A percentile compares a stretch with the other conserved stretches of the same genome.
Conservation (phyloP, 2,888 invertebrate species). For the Cephus runcator region DNA sequence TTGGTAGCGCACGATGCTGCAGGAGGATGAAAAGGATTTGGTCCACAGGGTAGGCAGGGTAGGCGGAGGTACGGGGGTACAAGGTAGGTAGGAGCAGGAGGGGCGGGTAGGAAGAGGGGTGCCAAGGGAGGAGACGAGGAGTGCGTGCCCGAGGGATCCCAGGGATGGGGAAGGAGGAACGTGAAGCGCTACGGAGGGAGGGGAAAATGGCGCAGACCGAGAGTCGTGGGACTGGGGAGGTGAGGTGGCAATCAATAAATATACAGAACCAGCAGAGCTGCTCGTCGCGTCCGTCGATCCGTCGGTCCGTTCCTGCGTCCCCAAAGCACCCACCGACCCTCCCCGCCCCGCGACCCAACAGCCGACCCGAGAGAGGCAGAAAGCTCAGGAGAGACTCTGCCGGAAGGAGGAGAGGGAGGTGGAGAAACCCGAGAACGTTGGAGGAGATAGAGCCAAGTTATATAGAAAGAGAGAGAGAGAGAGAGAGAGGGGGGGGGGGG, state of each 20-base stretch:
- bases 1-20: conserved; percentile 34
- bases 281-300: conserved; percentile 40
- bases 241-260: conserved; percentile 66
- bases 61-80: not conserved
- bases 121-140: not conserved
- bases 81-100: not conserved
- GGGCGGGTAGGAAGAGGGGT: not conserved
- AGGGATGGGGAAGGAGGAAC: conserved; percentile 27
- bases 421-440: conserved; percentile 9
- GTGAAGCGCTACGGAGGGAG: conserved; percentile 31
- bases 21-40: conserved; percentile 14
- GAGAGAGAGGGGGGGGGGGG: not conserved
- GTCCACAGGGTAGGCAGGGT: too few relatives aligned
- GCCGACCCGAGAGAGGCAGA: conserved; percentile 23
- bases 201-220: conserved; percentile 43
- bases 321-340: conserved; percentile 34
- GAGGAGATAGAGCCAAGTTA: conserved; percentile 3
- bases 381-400: conserved; percentile 16
- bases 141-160: conserved; percentile 6
- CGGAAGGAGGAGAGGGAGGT: conserved; percentile 10
- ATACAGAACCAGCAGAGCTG: conserved; percentile 57
- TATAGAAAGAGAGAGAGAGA: not conserved
- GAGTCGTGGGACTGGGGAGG: conserved; percentile 40
- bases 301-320: conserved; percentile 47
- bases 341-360: conserved; percentile 22